Base-by-base conservation (phyloP, 2,113 vertebrate genomes). In the Sapayoa aenigma region DNA sequence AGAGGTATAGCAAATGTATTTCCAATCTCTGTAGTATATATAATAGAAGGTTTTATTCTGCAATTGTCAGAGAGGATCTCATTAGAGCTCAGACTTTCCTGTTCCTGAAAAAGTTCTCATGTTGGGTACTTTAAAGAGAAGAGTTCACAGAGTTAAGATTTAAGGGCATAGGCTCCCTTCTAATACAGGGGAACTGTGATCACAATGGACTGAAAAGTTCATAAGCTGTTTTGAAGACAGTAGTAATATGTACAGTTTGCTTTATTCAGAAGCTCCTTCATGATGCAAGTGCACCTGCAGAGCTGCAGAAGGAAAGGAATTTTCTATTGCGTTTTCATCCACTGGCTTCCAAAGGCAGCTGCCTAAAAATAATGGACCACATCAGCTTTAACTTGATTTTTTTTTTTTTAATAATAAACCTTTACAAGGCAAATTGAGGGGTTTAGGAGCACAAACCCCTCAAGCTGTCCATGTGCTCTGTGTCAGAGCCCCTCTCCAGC, bases 91-190 rank as follows among this genome's bases (percentile, higher is more conserved):
- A 91, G 80, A 87, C 87, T 91, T 96, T 89, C 77, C 93, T 89
- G 62, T 95, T 94, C 91, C 96, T 95, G 84, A 84, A 95, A 95
- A 96, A 95, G 95, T 97, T 96, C 91, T 95, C 89, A 82, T 76
- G 91, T 95, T 68, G 93, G 74, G 77, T 87, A 76, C 93, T 96
- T 95, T 75, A 97, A 97, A 97, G 77, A 49, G 68, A 84, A 82
- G 84, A 82, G 93, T 94, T 97, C 95, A 95, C 83, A 91, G 87
- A 96, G 94, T 96, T 96, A 95, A 92, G 96, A 95, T 94, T 90
- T 94, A 91, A 95, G 94, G 94, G 89, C 89, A 96, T 30, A 72
- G 87, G 95, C 89, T 94, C 69, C 89, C 96, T 96, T 94, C 94
- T 94, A 92, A 87, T 97, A 79, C 87, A 76, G 87, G 58, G 58